phyloP scores from a whole-genome alignment of 2,797 vertebrate genomes.

The Tadarida brasiliensis region DNA sequence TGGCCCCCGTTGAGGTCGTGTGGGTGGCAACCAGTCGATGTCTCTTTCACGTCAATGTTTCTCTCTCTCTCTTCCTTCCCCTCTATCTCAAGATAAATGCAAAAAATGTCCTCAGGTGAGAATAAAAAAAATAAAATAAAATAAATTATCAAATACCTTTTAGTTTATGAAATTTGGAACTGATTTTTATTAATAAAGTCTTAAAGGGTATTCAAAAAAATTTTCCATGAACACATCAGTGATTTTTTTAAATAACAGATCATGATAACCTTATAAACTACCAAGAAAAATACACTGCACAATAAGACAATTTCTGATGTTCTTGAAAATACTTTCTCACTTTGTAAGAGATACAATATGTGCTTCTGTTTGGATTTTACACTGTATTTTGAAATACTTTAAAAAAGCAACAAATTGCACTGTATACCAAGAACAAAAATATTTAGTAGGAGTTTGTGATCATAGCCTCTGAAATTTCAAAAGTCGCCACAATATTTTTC shows the following conservation, averaged over 20 bases:
- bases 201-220: constrained; percentile 13
- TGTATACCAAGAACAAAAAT: not conserved
- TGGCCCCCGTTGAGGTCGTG: too few relatives aligned
- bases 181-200: constrained; percentile 43
- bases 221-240: not conserved
- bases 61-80: too few relatives aligned
- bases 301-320: constrained; percentile 34
- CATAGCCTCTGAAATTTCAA: constrained; percentile 80
- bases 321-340: constrained; percentile 36
- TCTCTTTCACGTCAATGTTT: too few relatives aligned
- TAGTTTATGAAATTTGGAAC: not conserved
- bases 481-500: constrained; percentile 80
- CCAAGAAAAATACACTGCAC: constrained; percentile 57
- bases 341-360: constrained; percentile 10
- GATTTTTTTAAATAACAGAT: not conserved
- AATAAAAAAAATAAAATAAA: too few relatives aligned
- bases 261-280: constrained; percentile 39
- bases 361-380: constrained; percentile 32
- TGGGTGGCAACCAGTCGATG: too few relatives aligned
- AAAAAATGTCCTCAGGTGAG: too few relatives aligned
- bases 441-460: constrained; percentile 65
- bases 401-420: constrained; percentile 18
- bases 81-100: too few relatives aligned
- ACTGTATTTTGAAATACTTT: not conserved
- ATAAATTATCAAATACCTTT: constrained; percentile 1